phyloP scores from a whole-genome alignment of 2,888 invertebrate genomes.

The Nomada hirtipes region DNA sequence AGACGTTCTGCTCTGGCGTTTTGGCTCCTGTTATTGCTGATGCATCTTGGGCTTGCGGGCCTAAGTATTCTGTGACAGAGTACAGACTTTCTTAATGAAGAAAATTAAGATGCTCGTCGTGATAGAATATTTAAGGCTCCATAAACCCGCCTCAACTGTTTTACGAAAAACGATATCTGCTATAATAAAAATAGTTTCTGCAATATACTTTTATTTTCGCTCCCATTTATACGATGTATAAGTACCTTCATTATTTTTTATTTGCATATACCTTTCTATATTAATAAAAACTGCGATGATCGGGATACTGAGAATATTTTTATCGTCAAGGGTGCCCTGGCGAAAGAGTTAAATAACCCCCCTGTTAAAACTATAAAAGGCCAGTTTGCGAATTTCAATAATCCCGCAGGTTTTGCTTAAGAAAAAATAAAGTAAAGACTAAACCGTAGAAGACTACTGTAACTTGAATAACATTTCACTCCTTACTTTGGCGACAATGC shows the following conservation, averaged over 20 bases:
- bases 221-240: no score
- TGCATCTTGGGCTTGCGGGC: slow-evolving; percentile 41
- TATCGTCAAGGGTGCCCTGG: no score
- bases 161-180: background rate
- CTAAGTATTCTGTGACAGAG: slow-evolving; percentile 44
- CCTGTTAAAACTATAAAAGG: slow-evolving; percentile 21
- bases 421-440: background rate
- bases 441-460: background rate
- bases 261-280: no score
- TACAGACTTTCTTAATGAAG: background rate
- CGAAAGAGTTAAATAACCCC: no score
- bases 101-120: no score
- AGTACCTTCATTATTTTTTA: no score
- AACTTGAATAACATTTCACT: slow-evolving; percentile 1
- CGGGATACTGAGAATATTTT: no score
- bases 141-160: no score
- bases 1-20: slow-evolving; percentile 23
- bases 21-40: slow-evolving; percentile 35
- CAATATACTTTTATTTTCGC: no score
- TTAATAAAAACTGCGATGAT: no score
- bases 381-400: slow-evolving; percentile 47
- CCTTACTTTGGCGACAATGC: slow-evolving; percentile 28
- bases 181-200: background rate
- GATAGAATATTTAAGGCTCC: no score
- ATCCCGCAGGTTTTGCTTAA: slow-evolving; percentile 2